phyloP scores from a whole-genome alignment of 2,113 vertebrate genomes.

The Brachyhypopomus gauderio region DNA sequence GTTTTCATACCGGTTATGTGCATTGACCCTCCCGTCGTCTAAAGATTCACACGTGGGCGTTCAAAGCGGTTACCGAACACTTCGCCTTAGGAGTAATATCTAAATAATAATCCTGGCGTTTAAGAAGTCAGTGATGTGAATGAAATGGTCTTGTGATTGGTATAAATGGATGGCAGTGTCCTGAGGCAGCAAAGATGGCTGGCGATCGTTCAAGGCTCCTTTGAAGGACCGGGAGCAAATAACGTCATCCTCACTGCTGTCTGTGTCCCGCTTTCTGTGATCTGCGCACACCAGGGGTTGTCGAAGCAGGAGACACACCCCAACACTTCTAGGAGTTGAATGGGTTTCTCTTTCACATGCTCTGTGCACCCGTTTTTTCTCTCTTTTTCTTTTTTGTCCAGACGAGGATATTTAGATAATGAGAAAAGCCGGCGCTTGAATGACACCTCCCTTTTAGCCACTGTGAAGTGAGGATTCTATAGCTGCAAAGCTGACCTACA shows the following conservation, averaged over 20 bases:
- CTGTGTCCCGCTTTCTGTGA: neutral
- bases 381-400: neutral
- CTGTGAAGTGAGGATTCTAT: constrained; percentile 62
- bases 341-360: constrained; percentile 20
- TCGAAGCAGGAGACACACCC: constrained; percentile 22
- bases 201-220: neutral
- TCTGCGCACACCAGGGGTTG: neutral
- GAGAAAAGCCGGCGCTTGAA: constrained; percentile 64
- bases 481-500: constrained; percentile 63
- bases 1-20: no score
- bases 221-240: neutral
- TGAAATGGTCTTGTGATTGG: neutral
- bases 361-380: neutral
- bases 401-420: constrained; percentile 62
- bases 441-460: constrained; percentile 65
- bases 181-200: neutral
- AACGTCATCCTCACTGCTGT: constrained; percentile 13
- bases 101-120: neutral
- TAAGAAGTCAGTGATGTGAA: neutral
- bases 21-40: no score
- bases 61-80: no score
- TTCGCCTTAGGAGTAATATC: no score
- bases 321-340: constrained; percentile 27
- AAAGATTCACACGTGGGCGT: no score
- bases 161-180: constrained; percentile 7